phyloP scores from a whole-genome alignment of 2,113 vertebrate species.

The Sorex fumeus region DNA sequence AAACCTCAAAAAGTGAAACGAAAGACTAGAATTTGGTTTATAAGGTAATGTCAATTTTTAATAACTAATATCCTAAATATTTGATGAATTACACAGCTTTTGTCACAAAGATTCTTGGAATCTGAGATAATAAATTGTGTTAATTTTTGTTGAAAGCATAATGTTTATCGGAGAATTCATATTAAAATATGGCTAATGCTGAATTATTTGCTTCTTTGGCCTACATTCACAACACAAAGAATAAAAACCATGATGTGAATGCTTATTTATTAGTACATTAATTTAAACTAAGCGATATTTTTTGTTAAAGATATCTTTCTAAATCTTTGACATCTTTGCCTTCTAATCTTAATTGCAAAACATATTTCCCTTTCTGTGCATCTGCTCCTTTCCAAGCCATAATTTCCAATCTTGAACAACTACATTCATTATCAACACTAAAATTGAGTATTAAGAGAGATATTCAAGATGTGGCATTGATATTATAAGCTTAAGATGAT shows the following conservation, averaged over 20 bases:
- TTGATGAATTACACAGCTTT: constrained; percentile 46
- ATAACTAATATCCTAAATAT: not conserved
- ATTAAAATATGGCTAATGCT: constrained; percentile 29
- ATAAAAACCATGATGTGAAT: constrained; percentile 18
- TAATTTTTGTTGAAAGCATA: not conserved
- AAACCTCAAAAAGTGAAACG: too few species aligned
- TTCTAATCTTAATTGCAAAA: constrained; percentile 43
- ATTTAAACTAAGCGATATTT: constrained; percentile 61
- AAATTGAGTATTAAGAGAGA: not conserved
- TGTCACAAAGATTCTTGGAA: constrained; percentile 52
- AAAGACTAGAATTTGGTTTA: constrained; percentile 11
- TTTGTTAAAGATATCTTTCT: constrained; percentile 26
- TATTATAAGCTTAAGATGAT: constrained; percentile 38
- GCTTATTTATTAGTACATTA: constrained; percentile 58
- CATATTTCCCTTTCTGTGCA: constrained; percentile 49
- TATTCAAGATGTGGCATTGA: not conserved
- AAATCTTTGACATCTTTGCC: not conserved
- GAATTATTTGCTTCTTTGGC: constrained; percentile 25
- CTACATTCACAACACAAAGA: not conserved
- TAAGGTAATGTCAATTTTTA: constrained; percentile 43
- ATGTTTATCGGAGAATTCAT: not conserved
- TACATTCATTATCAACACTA: constrained; percentile 24
- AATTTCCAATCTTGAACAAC: constrained; percentile 25
- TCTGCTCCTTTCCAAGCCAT: not conserved
- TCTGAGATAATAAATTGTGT: constrained; percentile 36